Base-by-base conservation (phyloP, 1,140 invertebrate genomes). In the Euura lappo region DNA sequence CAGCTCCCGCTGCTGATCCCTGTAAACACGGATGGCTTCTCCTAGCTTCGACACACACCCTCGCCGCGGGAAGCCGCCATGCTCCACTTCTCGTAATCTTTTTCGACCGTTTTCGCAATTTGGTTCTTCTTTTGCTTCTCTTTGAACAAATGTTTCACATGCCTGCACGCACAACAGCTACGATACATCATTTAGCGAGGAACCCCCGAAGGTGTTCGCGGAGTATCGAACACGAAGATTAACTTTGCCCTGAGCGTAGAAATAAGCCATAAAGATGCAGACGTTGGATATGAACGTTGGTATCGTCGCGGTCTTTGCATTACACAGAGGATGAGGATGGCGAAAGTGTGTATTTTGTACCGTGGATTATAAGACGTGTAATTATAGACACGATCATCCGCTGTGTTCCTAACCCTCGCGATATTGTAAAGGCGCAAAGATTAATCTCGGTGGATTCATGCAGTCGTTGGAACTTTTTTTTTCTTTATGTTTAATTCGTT, bases 261-360 rank as follows among this genome's bases (percentile, higher is more conserved):
- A 80, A 79, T 79, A 79, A 80, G 78, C 80, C 78, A 83, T 84
- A 83, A 84, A 84, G 82, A 84, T 84, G 81, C 75, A 76, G 74
- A 72, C 68, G 66, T 60, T 76, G 77, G 77, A 80, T 80, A 79
- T 76, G 78, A 28, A 28, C 28, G 28, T 28, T 28, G 28, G 28
- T 28, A 28, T 28, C 28, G 28, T 28, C 28, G 28, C 28, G 28
- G 51, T 60, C 13, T 78, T 74, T 75, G 73, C 81, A 82, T 78
- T 80, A 80, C 79, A 79, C 74, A 75, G 78, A 75, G 28, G 28
- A 28, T 28, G 28, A 28, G 28, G 1, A 28, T 28, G 28, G 76
- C 77, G 78, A 80, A 83, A 78, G 78, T 79, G 76, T 80, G 78
- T 77, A 81, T 79, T 77, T 78, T 69, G 79, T 71, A 77, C 76